Evolutionary conservation across 2,888 invertebrate genomes (phyloP), one percentile per base, ranked within the genome.

Genomic region (Thymelicus sylvestris): DNA sequence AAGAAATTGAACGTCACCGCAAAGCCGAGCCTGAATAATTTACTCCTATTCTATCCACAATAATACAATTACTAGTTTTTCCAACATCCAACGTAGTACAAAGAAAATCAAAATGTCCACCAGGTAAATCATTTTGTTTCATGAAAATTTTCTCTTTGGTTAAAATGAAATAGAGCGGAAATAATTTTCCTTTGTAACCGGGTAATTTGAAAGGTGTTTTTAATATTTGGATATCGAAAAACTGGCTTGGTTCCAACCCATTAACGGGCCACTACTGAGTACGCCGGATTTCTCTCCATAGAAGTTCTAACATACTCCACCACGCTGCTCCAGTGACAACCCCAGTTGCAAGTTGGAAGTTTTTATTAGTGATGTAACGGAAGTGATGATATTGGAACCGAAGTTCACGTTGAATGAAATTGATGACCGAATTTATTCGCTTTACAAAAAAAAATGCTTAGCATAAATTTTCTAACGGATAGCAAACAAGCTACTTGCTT

Each of bases 151-250:
- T 59, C 39, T 24, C 76, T 72, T 74, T 72, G 76, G 78, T 78
- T 80, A 78, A 80, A 82, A 81, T 80, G 80, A 83, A 83, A 84
- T 84, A 80, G 77, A 75, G 76, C 79, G 78, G 75, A 80, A 83
- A 81, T 79, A 74, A 80, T 80, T 81, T 81, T 78, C 74, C 77
- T 78, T 79, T 77, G 75, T 48, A n/a, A 19, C 31, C 15, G 38
- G 48, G 31, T 65, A 44, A 70, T 65, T 65, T 65, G 64, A 70
- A 55, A 50, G 48, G 15, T 59, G 59, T 64, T 57, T 62, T 12
- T 44, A 12, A 10, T 44, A 10, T 44, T 4, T 10, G 44, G 12
- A 44, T 44, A 12, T 44, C 44, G 2, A 8, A 44, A 44, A 10
- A 44, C 12, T 31, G 31, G 44, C 12, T 10, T 44, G 44, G 41